These are phyloP conservation scores for Myiozetetes cayanensis DNA, from an alignment of 2,113 vertebrate genomes.

Conservation along the genomic window DNA sequence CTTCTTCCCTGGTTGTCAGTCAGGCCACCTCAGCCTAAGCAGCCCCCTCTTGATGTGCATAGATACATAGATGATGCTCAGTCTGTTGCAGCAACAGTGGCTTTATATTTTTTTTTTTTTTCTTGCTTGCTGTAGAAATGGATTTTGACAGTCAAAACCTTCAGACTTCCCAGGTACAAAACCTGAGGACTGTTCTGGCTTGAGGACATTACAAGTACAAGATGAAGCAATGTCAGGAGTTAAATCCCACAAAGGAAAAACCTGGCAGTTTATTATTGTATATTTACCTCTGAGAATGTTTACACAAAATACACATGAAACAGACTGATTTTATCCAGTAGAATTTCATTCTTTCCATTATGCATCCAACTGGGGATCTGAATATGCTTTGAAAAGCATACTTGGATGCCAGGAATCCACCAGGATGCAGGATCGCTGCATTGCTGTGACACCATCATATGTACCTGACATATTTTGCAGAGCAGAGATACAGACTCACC, in stretches of 20 bases:
- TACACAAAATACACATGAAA: background rate
- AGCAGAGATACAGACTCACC: background rate
- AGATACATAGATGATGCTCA: background rate
- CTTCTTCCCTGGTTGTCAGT: background rate
- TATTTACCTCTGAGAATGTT: background rate
- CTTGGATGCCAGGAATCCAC: background rate
- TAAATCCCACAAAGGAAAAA: background rate
- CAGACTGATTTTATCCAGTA: background rate
- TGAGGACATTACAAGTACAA: background rate
- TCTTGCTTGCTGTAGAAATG: background rate
- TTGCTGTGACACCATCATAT: background rate
- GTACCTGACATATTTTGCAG: background rate
- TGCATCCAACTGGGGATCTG: background rate
- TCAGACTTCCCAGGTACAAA: background rate
- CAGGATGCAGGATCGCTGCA: background rate
- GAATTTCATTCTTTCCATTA: background rate
- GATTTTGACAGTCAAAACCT: background rate
- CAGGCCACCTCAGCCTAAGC: background rate
- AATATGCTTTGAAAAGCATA: background rate
- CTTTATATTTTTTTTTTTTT: background rate
- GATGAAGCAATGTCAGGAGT: background rate
- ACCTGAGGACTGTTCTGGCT: background rate
- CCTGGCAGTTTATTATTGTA: background rate
- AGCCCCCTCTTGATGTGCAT: background rate
- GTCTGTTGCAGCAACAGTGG: background rate